Evolutionary conservation across 2,797 vertebrate species (phyloP).

Genomic region (Podarcis siculus): DNA sequence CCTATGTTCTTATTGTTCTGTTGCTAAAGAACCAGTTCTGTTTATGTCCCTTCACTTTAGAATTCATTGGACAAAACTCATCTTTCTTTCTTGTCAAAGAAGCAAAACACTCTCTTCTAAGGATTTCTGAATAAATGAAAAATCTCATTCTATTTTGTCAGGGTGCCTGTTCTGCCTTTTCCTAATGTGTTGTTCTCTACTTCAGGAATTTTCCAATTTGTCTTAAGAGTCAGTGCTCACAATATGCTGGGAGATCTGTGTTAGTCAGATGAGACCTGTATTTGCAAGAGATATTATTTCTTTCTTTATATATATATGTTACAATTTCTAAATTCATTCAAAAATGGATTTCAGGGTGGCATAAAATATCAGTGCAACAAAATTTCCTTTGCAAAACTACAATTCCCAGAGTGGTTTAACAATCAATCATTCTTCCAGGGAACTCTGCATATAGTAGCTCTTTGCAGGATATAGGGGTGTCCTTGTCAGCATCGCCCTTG

Average conservation of each 20-base stretch:
- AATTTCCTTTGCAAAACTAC: too few species aligned
- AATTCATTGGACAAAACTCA: not conserved
- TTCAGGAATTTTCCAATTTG: conserved; percentile 1
- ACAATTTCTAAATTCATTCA: too few species aligned
- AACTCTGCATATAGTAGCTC: too few species aligned
- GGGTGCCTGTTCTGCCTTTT: not conserved
- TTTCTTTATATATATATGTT: too few species aligned
- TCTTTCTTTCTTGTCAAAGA: conserved; percentile 10
- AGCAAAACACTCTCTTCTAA: not conserved
- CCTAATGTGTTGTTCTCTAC: accelerated
- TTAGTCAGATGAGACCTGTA: not conserved
- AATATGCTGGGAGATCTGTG: not conserved
- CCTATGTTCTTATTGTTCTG: not conserved
- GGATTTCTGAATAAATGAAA: not conserved
- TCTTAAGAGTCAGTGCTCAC: not conserved
- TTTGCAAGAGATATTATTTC: too few species aligned
- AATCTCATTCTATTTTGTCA: conserved; percentile 3
- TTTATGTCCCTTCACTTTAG: not conserved
- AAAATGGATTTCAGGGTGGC: too few species aligned
- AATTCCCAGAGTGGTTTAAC: too few species aligned
- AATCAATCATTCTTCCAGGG: too few species aligned
- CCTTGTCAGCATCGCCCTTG: too few species aligned
- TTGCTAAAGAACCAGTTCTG: not conserved
- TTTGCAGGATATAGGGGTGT: too few species aligned
- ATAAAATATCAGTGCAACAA: too few species aligned